Percentiles rank a stretch among this genome's conserved stretches.
These are phyloP conservation scores for Tetramorium alpestre DNA, from an alignment of 1,140 invertebrate species.

Conservation along the genomic window DNA sequence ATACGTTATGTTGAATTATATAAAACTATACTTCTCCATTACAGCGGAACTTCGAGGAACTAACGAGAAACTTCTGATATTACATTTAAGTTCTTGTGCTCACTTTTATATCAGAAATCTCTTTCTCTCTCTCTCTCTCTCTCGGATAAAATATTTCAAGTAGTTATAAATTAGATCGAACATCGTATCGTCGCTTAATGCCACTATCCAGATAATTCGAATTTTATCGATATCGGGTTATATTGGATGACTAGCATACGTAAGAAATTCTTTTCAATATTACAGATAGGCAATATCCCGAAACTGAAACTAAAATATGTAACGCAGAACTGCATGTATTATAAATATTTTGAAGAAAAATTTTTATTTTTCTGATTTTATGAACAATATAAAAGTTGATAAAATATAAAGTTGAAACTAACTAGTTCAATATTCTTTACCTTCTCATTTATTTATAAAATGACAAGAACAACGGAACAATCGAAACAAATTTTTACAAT, in stretches of 20 bases:
- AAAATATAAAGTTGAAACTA: background rate
- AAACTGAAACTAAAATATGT: background rate
- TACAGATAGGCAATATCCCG: background rate
- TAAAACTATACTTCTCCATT: constrained; percentile 57
- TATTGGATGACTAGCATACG: background rate
- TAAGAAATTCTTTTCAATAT: constrained; percentile 16
- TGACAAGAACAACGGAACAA: background rate
- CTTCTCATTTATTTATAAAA: background rate
- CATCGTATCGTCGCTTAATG: background rate
- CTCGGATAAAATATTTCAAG: constrained; percentile 31
- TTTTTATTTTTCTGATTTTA: background rate
- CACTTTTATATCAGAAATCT: constrained; percentile 33
- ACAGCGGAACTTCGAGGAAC: constrained; percentile 15
- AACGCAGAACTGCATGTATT: background rate
- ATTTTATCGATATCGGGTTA: constrained; percentile 16
- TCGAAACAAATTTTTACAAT: background rate
- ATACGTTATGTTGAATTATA: constrained; percentile 47
- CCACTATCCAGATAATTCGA: background rate
- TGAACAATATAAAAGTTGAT: too few species aligned
- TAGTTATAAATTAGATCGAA: constrained; percentile 29
- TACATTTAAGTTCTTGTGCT: constrained; percentile 48
- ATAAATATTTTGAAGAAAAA: background rate
- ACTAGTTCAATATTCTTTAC: background rate
- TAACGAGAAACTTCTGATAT: constrained; percentile 49
- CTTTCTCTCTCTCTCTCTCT: background rate